Evolutionary conservation across 2,113 vertebrate genomes (phyloP).

Genomic region (Gambusia affinis): DNA sequence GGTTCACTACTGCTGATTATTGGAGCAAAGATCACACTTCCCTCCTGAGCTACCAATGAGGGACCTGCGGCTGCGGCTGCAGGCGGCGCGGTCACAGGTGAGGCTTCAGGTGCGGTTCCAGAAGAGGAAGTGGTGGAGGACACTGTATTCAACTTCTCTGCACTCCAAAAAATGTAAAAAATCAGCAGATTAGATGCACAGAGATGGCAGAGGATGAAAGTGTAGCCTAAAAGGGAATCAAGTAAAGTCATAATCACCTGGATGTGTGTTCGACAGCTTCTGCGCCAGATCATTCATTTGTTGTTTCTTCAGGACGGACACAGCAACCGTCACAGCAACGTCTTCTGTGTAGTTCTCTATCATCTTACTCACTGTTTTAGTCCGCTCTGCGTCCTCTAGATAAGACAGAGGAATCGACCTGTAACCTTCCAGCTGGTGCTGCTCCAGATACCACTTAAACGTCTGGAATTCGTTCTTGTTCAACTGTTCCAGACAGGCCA

Average conservation of each 20-base stretch:
- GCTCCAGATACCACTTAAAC: conserved; percentile 6
- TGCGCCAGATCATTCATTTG: neutral
- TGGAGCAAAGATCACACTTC: conserved; percentile 28
- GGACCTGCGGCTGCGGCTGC: neutral
- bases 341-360: neutral
- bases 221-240: neutral
- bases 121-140: conserved; percentile 5
- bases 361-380: neutral
- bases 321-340: neutral
- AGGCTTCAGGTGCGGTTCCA: neutral
- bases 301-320: conserved; percentile 37
- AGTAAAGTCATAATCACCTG: conserved; percentile 14
- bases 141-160: neutral
- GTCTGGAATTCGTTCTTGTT: rapidly evolving
- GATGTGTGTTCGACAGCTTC: neutral
- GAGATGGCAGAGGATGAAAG: neutral
- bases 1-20: rapidly evolving
- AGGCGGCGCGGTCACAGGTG: neutral
- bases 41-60: neutral
- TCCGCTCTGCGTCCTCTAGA: neutral
- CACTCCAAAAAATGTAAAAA: neutral
- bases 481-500: conserved; percentile 21
- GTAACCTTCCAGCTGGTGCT: neutral
- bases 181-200: neutral
- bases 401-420: neutral